Evolutionary conservation across 2,888 invertebrate species (phyloP), one percentile per base, ranked within the genome.

Genomic region (Osmoderma eremita): DNA sequence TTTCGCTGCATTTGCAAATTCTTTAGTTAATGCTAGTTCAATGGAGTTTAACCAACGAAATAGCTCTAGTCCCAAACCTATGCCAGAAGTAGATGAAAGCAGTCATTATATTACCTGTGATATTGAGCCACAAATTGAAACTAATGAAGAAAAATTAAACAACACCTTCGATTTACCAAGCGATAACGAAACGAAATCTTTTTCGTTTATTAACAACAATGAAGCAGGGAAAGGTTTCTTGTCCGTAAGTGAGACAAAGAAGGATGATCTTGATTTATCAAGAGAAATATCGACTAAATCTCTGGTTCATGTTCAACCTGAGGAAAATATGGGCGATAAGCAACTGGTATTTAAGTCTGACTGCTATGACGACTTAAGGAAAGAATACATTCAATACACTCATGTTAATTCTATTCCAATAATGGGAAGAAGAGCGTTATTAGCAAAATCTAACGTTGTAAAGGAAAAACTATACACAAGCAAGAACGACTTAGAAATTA

Each of bases 351-450:
- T n/a, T n/a, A n/a, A n/a, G n/a, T n/a, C n/a, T n/a, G n/a, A n/a
- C n/a, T n/a, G n/a, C n/a, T n/a, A n/a, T n/a, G n/a, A 1, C 13
- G 42, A 36, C 10, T 6, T 36, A 36, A 36, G 36, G 10, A 36
- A 36, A 6, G 36, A 36, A 36, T 6, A 36, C 5, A 36, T 6
- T 36, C 10, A 10, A 63, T 30, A 22, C 20, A 18, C 22, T 13
- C 36, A 24, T 13, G n/a, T 49, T 24, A 48, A 63, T 36, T 56
- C 45, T 20, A 36, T 62, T 12, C 73, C 73, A 2, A 62, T 70
- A 49, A 73, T 73, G 73, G 73, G 73, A 1, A 71, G 67, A 36
- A 67, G 39, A 6, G 70, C 71, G 0, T 45, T 72, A 17, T 67
- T 71, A 8, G 61, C 66, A 8, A 72, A 70, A 63, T 42, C 36